Conservation (phyloP, 2,888 invertebrate species). For the Muschampia plurimacula region DNA sequence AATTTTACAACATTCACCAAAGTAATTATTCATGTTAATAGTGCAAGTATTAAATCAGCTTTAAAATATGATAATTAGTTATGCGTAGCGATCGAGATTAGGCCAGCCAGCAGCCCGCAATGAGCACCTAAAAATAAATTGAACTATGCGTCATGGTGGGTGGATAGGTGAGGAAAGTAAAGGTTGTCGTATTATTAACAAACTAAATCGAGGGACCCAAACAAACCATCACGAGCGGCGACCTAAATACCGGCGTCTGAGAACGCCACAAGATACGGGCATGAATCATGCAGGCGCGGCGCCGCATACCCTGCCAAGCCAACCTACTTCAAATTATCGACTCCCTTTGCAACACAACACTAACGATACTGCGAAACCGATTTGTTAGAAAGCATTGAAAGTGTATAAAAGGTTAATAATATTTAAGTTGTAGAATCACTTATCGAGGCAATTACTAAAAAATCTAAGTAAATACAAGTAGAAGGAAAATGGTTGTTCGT, state of each 20-base stretch:
- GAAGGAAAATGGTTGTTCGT: no score
- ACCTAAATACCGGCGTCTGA: constrained; percentile 79
- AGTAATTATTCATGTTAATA: no score
- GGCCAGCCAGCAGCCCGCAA: background rate
- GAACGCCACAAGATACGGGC: constrained; percentile 65
- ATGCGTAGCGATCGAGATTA: background rate
- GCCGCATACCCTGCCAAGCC: constrained; percentile 25
- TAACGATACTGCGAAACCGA: constrained; percentile 13
- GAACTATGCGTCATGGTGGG: constrained; percentile 47
- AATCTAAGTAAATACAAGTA: no score
- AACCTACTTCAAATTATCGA: constrained; percentile 21
- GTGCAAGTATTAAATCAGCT: no score
- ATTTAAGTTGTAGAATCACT: background rate
- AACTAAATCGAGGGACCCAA: constrained; percentile 82
- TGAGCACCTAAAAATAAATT: constrained; percentile 60
- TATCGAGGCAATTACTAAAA: background rate
- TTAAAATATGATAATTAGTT: background rate
- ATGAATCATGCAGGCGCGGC: constrained; percentile 70
- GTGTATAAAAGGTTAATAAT: background rate
- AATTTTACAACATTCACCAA: no score
- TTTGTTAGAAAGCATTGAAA: constrained; percentile 7
- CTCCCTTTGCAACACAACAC: constrained; percentile 14
- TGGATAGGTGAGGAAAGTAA: constrained; percentile 64
- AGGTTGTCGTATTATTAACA: constrained; percentile 81
- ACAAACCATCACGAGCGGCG: constrained; percentile 82